Evolutionary conservation across 2,888 invertebrate species (phyloP), one percentile per base, ranked within the genome.

Genomic region (Drosophila algonquin): DNA sequence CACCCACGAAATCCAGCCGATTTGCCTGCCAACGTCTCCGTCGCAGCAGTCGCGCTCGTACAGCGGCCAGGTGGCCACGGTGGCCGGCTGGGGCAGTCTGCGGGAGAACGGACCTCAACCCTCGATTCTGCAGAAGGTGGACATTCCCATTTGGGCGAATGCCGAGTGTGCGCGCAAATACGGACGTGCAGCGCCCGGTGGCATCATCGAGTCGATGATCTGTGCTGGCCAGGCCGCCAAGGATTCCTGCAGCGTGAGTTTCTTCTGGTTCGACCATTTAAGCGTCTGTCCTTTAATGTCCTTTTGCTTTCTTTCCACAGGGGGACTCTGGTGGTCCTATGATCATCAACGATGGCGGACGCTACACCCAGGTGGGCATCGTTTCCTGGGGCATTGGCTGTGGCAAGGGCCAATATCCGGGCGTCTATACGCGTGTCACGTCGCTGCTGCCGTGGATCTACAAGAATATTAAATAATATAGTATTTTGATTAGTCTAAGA

Each of bases 351-450:
- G 95, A 95, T 63, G 94, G 94, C 50, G 95, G 95, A 6, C 94
- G 94, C 69, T 97, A 97, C 95, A 95, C 94, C 0, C 97, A 97
- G 93, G 95, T 96, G 18, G 97, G 97, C 59, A 95, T 97, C 55
- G 97, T 97, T 21, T 97, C 97, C 14, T 97, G 97, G 97, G 97
- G 97, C 73, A 97, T 97, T 81, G 97, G 97, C 45, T 97, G 97
- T 90, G 97, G 97, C 63, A 97, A 97, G 93, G 97, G 97, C 21
- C 97, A 97, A 90, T 97, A 97, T 92, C 97, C 97, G 0, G 98
- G 97, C 16, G 97, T 98, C 3, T 98, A 98, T 92, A 96, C 97
- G 0, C 94, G 97, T 80, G 95, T 97, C 69, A 96, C 96, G 53
- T 94, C 95, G 80, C 96, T 97, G 93, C 91, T 97, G 82, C 95